Conservation (phyloP, 2,888 invertebrate species). For the Hirtodrosophila cameraria region DNA sequence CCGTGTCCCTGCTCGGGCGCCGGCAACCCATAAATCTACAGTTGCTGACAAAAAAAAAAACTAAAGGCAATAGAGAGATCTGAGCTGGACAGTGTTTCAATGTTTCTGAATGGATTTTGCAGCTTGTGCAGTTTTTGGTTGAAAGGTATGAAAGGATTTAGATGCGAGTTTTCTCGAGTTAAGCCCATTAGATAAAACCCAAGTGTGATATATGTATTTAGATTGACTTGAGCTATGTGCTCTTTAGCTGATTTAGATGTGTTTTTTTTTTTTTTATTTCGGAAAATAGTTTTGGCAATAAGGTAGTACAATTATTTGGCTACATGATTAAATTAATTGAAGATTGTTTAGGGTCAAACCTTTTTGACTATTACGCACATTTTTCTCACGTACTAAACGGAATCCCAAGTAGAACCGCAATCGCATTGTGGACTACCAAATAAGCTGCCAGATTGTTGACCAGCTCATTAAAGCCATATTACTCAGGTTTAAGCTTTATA, state of each 20-base stretch:
- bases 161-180: slow-evolving; percentile 1
- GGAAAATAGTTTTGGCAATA: neutral
- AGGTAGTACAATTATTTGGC: neutral
- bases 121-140: slow-evolving; percentile 49
- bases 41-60: slow-evolving; percentile 33
- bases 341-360: neutral
- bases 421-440: slow-evolving; percentile 23
- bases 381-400: slow-evolving; percentile 9
- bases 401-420: slow-evolving; percentile 10
- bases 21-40: slow-evolving; percentile 37
- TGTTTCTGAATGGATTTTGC: slow-evolving; percentile 37
- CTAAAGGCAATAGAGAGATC: slow-evolving; percentile 19
- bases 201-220: slow-evolving; percentile 23
- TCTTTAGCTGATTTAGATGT: neutral
- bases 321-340: slow-evolving; percentile 8
- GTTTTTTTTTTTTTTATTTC: too few relatives aligned
- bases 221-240: neutral
- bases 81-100: slow-evolving; percentile 26
- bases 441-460: slow-evolving; percentile 29
- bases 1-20: slow-evolving; percentile 10
- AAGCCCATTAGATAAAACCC: neutral
- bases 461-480: slow-evolving; percentile 74
- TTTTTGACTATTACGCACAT: neutral
- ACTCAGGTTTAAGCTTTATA: slow-evolving; percentile 50
- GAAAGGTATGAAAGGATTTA: slow-evolving; percentile 39